A percentile compares a stretch with the other conserved stretches of the same genome.
Conservation (phyloP, 2,797 vertebrate genomes). For the Lepilemur septentrionalis region DNA sequence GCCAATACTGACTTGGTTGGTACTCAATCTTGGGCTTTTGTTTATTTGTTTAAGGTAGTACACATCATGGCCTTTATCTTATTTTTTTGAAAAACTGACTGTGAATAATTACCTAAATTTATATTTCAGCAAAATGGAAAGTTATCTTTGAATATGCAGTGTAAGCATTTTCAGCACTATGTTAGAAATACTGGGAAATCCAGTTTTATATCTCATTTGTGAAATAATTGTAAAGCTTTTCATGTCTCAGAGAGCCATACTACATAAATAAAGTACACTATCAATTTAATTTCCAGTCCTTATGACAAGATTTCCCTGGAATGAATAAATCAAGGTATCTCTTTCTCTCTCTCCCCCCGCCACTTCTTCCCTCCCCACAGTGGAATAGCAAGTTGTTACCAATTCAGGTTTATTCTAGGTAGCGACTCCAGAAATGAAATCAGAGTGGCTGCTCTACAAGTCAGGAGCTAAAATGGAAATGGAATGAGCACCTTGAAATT, state of each 20-base stretch:
- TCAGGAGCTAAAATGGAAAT: neutral
- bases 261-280: neutral
- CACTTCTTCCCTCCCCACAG: too few relatives aligned
- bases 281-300: neutral
- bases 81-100: conserved; percentile 30
- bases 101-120: neutral
- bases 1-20: neutral
- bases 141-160: neutral
- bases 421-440: neutral
- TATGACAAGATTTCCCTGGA: neutral
- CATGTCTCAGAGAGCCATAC: neutral
- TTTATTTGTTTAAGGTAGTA: conserved; percentile 27
- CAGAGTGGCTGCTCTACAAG: neutral
- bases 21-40: neutral
- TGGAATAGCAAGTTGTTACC: neutral
- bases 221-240: conserved; percentile 8
- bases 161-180: neutral
- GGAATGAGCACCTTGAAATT: neutral
- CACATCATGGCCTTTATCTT: neutral
- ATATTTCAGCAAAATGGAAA: conserved; percentile 1
- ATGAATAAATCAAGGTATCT: neutral
- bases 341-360: accelerated
- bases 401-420: neutral
- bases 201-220: neutral
- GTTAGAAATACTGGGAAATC: neutral